Evolutionary conservation across 35 echinoderm and acorn worm species (phyloP).

Genomic region (Anneissia japonica): DNA sequence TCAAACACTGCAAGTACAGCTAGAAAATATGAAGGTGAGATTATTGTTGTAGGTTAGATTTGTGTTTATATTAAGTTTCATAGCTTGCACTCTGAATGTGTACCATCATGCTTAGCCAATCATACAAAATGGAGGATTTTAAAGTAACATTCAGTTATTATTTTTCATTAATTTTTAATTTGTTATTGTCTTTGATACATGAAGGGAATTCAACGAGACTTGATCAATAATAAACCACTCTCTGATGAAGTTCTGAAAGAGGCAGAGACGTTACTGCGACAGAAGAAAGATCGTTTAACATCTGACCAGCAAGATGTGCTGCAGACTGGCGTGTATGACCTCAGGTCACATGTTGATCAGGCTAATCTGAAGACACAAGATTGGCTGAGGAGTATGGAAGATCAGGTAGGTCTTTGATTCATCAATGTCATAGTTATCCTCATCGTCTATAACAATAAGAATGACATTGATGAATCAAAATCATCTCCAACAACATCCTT

Average conservation of each 20-base stretch:
- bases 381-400: constrained; percentile 75
- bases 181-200: background rate
- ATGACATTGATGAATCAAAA: no score
- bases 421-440: background rate
- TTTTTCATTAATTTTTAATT: background rate
- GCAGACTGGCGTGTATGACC: constrained; percentile 75
- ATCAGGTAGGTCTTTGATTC: constrained; percentile 42
- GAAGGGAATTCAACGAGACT: constrained; percentile 48
- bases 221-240: constrained; percentile 64
- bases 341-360: constrained; percentile 75
- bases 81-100: no score
- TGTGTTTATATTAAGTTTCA: no score
- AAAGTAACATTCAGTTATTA: no score
- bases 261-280: constrained; percentile 64
- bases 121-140: no score
- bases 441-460: no score
- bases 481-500: no score
- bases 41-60: no score
- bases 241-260: constrained; percentile 56
- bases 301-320: constrained; percentile 81
- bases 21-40: constrained; percentile 73
- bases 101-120: no score
- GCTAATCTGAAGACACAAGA: constrained; percentile 69
- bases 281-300: constrained; percentile 84
- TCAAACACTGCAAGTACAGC: constrained; percentile 64